Percentiles rank a stretch among this genome's conserved stretches.
Evolutionary conservation across 2,113 vertebrate genomes (phyloP).

Genomic region (Hassar affinis): DNA sequence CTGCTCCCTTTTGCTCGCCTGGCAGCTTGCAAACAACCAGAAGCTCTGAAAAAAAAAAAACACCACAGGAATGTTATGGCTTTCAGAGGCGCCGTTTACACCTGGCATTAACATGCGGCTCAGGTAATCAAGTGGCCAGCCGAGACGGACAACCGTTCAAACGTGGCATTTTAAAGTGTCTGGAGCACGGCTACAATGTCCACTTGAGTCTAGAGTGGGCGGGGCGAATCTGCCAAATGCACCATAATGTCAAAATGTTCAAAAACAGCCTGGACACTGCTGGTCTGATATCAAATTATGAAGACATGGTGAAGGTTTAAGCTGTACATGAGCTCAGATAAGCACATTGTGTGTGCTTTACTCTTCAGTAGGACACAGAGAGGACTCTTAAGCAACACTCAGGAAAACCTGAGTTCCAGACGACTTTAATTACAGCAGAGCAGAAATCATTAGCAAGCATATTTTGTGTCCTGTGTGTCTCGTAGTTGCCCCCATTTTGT

Average conservation of each 20-base stretch:
- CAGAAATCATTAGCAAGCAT: neutral
- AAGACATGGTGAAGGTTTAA: neutral
- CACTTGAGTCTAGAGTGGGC: neutral
- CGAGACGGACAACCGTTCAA: neutral
- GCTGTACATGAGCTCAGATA: neutral
- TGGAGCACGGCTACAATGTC: neutral
- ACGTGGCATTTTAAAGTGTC: too few relatives aligned
- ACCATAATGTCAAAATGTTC: neutral
- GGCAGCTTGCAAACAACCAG: neutral
- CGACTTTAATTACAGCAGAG: neutral
- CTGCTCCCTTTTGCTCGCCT: neutral
- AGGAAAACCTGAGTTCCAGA: neutral
- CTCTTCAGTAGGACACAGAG: neutral
- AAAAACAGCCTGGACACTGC: neutral
- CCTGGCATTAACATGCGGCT: conserved; percentile 2
- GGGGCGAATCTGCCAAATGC: neutral
- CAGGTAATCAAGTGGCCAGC: neutral
- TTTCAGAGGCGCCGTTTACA: neutral
- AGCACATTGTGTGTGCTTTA: neutral
- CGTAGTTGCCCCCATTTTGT: neutral
- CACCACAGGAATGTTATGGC: neutral
- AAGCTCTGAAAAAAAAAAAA: neutral
- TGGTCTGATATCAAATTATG: neutral
- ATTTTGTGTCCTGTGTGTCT: too few relatives aligned
- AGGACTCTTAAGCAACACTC: neutral